Evolutionary conservation across 2,113 vertebrate genomes (phyloP).

Genomic region (Oreotrochilus melanogaster): DNA sequence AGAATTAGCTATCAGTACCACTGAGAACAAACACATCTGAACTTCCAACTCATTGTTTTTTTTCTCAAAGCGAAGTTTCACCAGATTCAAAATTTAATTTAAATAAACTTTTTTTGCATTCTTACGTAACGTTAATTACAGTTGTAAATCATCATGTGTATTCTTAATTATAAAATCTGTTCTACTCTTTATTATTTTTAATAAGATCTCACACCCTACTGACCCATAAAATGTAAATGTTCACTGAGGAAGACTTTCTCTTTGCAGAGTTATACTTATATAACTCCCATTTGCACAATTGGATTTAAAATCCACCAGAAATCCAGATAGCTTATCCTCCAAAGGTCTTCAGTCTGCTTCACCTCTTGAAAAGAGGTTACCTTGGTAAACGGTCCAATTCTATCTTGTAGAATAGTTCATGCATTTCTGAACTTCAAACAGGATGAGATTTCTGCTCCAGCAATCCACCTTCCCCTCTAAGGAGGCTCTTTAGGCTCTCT

Average conservation of each 20-base stretch:
- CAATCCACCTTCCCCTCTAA: neutral
- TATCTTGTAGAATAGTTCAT: neutral
- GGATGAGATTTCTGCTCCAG: neutral
- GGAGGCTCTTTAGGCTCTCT: neutral
- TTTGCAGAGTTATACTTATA: neutral
- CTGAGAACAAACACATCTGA: neutral
- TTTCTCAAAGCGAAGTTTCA: neutral
- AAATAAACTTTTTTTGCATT: neutral
- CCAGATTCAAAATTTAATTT: neutral
- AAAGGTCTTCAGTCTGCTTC: neutral
- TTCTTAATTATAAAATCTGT: neutral
- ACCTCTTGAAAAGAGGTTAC: neutral
- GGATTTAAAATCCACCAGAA: neutral
- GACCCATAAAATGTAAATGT: neutral
- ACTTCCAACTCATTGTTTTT: neutral
- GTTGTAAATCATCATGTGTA: neutral
- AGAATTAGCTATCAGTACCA: neutral
- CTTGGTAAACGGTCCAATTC: neutral
- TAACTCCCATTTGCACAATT: neutral
- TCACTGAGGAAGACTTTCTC: neutral
- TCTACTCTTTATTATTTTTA: neutral
- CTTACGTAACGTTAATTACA: neutral
- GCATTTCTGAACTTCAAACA: neutral
- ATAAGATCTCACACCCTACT: neutral
- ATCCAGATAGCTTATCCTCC: neutral